A percentile compares a stretch with the other conserved stretches of the same genome.
phyloP scores from a whole-genome alignment of 1,140 invertebrate species.

The Diachasmimorpha longicaudata region DNA sequence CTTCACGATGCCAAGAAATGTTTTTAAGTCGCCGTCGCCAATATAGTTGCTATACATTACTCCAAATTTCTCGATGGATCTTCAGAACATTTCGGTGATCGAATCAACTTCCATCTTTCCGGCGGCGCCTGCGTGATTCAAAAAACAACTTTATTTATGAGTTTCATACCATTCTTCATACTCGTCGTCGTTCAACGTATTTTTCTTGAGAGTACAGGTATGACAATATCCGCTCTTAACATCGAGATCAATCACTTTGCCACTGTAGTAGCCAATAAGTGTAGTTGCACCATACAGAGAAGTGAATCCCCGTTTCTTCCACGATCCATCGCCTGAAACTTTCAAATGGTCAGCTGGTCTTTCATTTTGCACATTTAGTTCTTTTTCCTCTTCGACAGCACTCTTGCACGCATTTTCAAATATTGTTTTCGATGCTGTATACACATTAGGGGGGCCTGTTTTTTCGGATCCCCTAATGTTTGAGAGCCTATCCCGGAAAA shows the following conservation, averaged over 20 bases:
- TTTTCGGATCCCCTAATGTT: too few relatives aligned
- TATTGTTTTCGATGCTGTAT: slow-evolving; percentile 15
- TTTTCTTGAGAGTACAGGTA: slow-evolving; percentile 32
- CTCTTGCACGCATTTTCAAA: slow-evolving; percentile 24
- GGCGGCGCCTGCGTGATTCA: background rate
- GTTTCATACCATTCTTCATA: background rate
- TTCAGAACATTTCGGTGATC: too few relatives aligned
- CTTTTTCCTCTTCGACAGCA: slow-evolving; percentile 29
- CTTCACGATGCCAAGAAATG: too few relatives aligned
- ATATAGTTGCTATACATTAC: too few relatives aligned
- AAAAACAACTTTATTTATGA: background rate
- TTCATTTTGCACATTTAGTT: slow-evolving; percentile 20
- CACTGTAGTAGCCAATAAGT: slow-evolving; percentile 25
- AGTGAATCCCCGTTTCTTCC: slow-evolving; percentile 39
- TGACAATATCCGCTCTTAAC: slow-evolving; percentile 31
- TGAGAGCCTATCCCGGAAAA: too few relatives aligned
- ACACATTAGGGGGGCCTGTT: too few relatives aligned
- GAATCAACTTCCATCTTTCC: slow-evolving; percentile 2
- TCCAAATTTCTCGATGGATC: too few relatives aligned
- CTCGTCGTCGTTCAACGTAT: background rate
- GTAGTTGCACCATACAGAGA: slow-evolving; percentile 36
- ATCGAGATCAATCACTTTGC: slow-evolving; percentile 37
- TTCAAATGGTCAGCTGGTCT: slow-evolving; percentile 28
- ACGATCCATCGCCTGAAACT: slow-evolving; percentile 33
- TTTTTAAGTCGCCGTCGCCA: too few relatives aligned